A percentile compares a stretch with the other conserved stretches of the same genome.
These are phyloP conservation scores for Drosophila gaucha DNA, from an alignment of 2,888 invertebrate genomes.

Conservation along the genomic window DNA sequence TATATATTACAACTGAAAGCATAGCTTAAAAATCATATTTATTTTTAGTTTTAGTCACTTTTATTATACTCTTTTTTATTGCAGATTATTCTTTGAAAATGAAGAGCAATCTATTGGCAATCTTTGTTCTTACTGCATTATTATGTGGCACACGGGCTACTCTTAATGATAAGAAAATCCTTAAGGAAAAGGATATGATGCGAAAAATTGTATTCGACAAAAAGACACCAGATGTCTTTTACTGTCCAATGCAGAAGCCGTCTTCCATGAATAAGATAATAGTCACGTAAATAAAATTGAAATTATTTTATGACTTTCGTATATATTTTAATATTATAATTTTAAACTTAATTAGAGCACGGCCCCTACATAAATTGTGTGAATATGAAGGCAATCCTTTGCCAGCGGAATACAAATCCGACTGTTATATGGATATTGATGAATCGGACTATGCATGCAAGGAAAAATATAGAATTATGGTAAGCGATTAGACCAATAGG, in stretches of 20 bases:
- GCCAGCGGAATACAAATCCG: slow-evolving; percentile 90
- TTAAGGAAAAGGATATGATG: slow-evolving; percentile 89
- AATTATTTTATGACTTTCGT: not conserved
- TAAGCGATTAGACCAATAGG: slow-evolving; percentile 82
- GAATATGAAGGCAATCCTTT: slow-evolving; percentile 89
- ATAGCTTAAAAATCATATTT: not conserved
- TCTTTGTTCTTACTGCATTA: slow-evolving; percentile 28
- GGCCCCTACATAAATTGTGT: slow-evolving; percentile 89
- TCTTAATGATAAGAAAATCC: slow-evolving; percentile 74
- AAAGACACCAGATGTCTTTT: slow-evolving; percentile 91
- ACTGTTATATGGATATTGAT: slow-evolving; percentile 92
- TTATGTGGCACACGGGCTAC: slow-evolving; percentile 61
- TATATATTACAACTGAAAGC: not conserved
- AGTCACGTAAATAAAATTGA: slow-evolving; percentile 86
- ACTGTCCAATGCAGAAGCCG: slow-evolving; percentile 92
- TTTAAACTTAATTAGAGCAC: slow-evolving; percentile 84
- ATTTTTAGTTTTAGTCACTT: not conserved
- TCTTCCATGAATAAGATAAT: slow-evolving; percentile 90
- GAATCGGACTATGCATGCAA: slow-evolving; percentile 92
- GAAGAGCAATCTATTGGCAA: slow-evolving; percentile 24
- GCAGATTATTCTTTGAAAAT: slow-evolving; percentile 31
- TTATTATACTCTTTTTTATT: not conserved
- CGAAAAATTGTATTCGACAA: slow-evolving; percentile 92
- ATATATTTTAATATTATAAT: not conserved
- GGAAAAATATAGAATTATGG: slow-evolving; percentile 92